A percentile compares a stretch with the other conserved stretches of the same genome.
Conservation (phyloP, 2,888 invertebrate species). For the Teleiodes luculella region DNA sequence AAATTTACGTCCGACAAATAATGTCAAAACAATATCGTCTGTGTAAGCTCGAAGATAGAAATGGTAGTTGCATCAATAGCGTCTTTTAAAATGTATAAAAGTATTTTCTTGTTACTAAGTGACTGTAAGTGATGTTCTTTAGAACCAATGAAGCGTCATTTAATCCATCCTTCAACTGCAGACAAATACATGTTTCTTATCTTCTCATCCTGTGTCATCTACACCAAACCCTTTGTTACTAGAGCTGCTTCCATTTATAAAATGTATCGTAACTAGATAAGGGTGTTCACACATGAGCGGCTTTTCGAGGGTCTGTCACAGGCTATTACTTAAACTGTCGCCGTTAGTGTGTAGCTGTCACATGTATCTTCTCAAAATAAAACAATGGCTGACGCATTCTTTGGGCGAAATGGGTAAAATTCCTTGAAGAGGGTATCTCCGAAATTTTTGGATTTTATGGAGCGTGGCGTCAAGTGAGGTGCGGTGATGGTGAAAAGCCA, state of each 20-base stretch:
- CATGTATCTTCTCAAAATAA: conserved; percentile 20
- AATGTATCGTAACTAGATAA: conserved; percentile 16
- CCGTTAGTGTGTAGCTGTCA: conserved; percentile 5
- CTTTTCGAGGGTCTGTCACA: conserved; percentile 16
- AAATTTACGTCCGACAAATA: neutral
- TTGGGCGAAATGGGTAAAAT: conserved; percentile 6
- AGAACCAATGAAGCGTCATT: neutral
- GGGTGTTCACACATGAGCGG: conserved; percentile 18
- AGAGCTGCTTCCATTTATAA: conserved; percentile 13
- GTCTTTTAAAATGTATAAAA: neutral
- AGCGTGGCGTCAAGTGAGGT: neutral
- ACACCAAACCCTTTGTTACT: conserved; percentile 7
- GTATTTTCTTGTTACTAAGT: neutral
- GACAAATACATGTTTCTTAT: conserved; percentile 5
- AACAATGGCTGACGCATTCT: conserved; percentile 11
- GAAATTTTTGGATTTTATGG: conserved; percentile 5
- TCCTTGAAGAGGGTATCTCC: neutral
- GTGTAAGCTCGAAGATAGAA: neutral
- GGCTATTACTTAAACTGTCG: conserved; percentile 18
- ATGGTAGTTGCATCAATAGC: neutral
- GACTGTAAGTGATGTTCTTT: neutral
- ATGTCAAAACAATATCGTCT: neutral
- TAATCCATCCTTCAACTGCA: conserved; percentile 1
- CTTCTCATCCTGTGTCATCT: conserved; percentile 3
- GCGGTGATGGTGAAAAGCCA: conserved; percentile 2